A percentile compares a stretch with the other conserved stretches of the same genome.
Conservation (phyloP, 2,888 invertebrate species). For the Cantharis nigra region DNA sequence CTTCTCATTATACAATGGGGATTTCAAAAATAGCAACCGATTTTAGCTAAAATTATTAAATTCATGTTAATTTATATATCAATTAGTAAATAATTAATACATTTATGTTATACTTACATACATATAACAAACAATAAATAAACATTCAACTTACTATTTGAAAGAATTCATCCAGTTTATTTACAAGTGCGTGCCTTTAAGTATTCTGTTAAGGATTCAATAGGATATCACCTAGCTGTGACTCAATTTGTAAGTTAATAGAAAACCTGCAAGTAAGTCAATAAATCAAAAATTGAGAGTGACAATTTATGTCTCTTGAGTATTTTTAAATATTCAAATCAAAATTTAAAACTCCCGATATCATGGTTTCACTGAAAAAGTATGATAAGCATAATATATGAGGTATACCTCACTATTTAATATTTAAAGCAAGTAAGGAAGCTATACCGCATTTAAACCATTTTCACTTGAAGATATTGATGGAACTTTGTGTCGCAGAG, state of each 20-base stretch:
- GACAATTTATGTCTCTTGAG: not conserved
- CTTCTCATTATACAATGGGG: not conserved
- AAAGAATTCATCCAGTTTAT: no score
- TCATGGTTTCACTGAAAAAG: no score
- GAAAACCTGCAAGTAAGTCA: not conserved
- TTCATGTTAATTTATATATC: not conserved
- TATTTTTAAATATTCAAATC: not conserved
- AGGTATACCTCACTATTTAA: no score
- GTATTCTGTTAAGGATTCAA: not conserved
- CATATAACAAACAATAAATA: not conserved
- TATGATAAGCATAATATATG: no score
- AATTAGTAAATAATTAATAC: not conserved
- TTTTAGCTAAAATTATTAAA: not conserved
- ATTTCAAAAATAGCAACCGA: not conserved
- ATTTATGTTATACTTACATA: not conserved
- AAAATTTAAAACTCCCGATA: not conserved
- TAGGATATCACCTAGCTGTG: no score
- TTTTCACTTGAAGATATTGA: no score
- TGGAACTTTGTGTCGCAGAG: no score
- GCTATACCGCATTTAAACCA: no score
- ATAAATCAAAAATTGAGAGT: not conserved
- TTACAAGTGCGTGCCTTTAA: no score
- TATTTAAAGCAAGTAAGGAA: no score
- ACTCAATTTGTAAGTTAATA: not conserved
- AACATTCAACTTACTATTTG: not conserved